Evolutionary conservation across 1,140 invertebrate species (phyloP), one percentile per base, ranked within the genome.

Genomic region (Meloidogyne exigua): DNA sequence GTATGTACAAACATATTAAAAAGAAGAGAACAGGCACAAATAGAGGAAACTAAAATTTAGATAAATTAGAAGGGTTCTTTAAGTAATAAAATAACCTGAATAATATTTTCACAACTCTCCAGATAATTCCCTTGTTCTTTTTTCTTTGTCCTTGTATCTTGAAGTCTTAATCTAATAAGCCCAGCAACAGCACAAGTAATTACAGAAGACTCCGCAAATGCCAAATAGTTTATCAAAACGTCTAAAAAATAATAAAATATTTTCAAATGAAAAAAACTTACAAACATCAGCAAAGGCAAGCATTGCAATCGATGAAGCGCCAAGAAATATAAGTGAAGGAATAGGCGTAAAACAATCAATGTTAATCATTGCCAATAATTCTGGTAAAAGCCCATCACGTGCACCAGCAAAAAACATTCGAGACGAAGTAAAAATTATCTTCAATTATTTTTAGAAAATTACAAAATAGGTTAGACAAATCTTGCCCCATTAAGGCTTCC

Each of bases 131-230:
- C 96, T 5, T 94, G 94, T 81, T 95, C 89, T 64, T 91, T 88
- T 82, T 94, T 89, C 72, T 94, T 89, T 0, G 94, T 93, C 71
- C 89, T 89, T 67, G 91, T 93, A 82, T 57, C 49, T 57, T 57
- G 49, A 91, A 91, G 65, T 25, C 95, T 91, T 87, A 97, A 89
- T 91, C 93, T 95, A 7, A 98, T 88, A 32, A 98, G 89, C 26
- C 94, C 94, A 18, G 91, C 90, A 0, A 98, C 92, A 15, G 94
- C 95, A 28, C 93, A 89, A 15, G 93, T 91, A n/a, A 93, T 95
- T 86, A 97, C 96, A n/a, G 95, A 89, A 13, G 93, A 92, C 89
- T 97, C 95, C 65, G 95, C 93, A 85, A 95, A 95, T 68, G 93
- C 93, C 26, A 95, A 92, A 88, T 95, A 97, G 87, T 95, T 94